Evolutionary conservation across 2,888 invertebrate genomes (phyloP).

Genomic region (Lasioglossum calceatum): DNA sequence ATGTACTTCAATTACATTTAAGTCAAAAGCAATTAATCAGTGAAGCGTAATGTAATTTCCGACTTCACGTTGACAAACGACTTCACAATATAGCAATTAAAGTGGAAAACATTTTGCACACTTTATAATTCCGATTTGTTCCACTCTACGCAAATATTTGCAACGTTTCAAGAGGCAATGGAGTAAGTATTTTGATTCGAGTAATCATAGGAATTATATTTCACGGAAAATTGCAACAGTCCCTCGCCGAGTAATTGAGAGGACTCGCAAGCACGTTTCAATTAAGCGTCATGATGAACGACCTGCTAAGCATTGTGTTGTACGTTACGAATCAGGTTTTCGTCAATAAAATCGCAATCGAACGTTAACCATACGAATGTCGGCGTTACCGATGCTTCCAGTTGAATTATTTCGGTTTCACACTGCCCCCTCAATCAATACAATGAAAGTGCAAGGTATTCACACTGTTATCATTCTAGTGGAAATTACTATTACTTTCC

Average conservation of each 20-base stretch:
- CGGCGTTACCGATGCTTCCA: constrained; percentile 7
- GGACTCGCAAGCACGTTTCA: constrained; percentile 20
- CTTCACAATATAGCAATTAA: neutral
- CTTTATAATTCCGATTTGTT: neutral
- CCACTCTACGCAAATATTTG: constrained; percentile 32
- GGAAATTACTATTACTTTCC: neutral
- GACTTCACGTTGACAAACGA: neutral
- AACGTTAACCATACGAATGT: constrained; percentile 28
- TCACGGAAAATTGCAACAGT: constrained; percentile 27
- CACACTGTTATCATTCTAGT: neutral
- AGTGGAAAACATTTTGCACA: too few relatives aligned
- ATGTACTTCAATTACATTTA: neutral
- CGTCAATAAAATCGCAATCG: constrained; percentile 49
- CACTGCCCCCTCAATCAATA: neutral
- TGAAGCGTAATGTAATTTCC: neutral
- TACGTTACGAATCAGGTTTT: constrained; percentile 44
- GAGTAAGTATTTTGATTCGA: neutral
- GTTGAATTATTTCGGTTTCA: constrained; percentile 31
- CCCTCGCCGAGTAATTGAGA: constrained; percentile 1
- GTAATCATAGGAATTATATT: constrained; percentile 43
- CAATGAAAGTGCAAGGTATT: neutral
- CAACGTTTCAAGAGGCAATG: constrained; percentile 9
- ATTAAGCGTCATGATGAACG: constrained; percentile 37
- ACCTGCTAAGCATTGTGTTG: constrained; percentile 39
- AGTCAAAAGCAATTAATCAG: neutral